Evolutionary conservation across 2,888 invertebrate species (phyloP).

Genomic region (Keiferia lycopersicella): DNA sequence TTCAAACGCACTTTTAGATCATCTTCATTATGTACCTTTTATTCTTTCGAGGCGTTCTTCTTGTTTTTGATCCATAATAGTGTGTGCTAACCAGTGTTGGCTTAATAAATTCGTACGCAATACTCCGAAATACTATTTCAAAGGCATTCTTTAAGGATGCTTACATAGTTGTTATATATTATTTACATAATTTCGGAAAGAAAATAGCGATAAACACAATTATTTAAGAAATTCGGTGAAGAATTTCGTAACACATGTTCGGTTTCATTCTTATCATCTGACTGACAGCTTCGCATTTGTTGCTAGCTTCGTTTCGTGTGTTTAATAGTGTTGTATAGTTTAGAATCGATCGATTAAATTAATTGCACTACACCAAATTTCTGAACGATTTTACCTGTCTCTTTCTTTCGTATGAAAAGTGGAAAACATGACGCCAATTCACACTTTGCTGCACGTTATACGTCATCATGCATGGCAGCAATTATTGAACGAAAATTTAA

Average conservation of each 20-base stretch:
- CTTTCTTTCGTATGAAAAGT: neutral
- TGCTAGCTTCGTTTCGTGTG: neutral
- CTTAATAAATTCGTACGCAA: neutral
- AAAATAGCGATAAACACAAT: neutral
- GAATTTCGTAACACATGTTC: neutral
- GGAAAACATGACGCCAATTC: neutral
- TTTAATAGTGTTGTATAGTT: neutral
- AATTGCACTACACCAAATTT: neutral
- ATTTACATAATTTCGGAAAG: too few relatives aligned
- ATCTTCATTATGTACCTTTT: too few relatives aligned
- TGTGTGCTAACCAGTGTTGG: neutral
- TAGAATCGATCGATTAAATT: neutral
- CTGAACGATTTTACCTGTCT: neutral
- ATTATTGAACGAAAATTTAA: neutral
- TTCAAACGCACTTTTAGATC: too few relatives aligned
- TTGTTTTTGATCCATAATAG: conserved; percentile 39
- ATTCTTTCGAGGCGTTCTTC: conserved; percentile 68
- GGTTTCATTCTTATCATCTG: neutral
- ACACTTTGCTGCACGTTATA: neutral
- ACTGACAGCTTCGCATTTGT: neutral
- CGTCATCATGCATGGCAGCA: too few relatives aligned
- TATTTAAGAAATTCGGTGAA: neutral
- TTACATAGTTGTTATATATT: too few relatives aligned
- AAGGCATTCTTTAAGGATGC: too few relatives aligned
- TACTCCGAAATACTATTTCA: neutral